Base-by-base conservation (phyloP, 2,888 invertebrate genomes). In the Zygogramma bicolorata region DNA sequence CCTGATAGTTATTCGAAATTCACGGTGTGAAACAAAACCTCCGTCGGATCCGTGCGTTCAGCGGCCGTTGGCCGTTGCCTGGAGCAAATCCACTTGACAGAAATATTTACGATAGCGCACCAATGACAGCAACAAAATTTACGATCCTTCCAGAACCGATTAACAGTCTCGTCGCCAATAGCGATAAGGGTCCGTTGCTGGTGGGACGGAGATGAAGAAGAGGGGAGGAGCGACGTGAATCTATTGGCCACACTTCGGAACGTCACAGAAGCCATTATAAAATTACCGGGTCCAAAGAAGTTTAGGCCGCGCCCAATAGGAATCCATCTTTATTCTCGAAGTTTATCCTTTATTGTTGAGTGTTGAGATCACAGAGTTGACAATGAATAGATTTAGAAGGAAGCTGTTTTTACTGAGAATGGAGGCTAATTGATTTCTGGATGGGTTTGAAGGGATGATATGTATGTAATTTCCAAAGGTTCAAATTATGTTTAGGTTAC, bases 181-280 rank as follows among this genome's bases (percentile, higher is more conserved):
- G 71, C 75, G 57, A 49, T 70, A 67, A 63, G 65, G 61, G 46
- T 65, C 61, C 42, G 46, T 20, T n/a, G 49, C 65, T 20, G 31
- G 66, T 53, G 65, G 72, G 65, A 58, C 38, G 70, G 62, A 61
- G 34, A 53, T 69, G 22, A 63, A 42, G 25, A 65, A 68, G 49
- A 76, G 70, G 79, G 78, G 75, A 63, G 58, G 57, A 20, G 60
- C 53, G 46, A 57, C 65, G 67, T 57, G 59, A 57, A 73, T 65
- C 75, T 69, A 82, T 81, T 82, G 81, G 82, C 59, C 70, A 71
- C 71, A 65, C 18, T 70, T 73, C 60, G 65, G 49, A 78, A 80
- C 81, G 81, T 81, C 76, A 77, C 72, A 77, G 79, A 75, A 81
- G 81, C 82, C 82, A 82, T 82, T 79, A 81, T 77, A 77, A 79